A percentile compares a stretch with the other conserved stretches of the same genome.
phyloP scores from a whole-genome alignment of 2,888 invertebrate species.

The Polylopha cassiicola region DNA sequence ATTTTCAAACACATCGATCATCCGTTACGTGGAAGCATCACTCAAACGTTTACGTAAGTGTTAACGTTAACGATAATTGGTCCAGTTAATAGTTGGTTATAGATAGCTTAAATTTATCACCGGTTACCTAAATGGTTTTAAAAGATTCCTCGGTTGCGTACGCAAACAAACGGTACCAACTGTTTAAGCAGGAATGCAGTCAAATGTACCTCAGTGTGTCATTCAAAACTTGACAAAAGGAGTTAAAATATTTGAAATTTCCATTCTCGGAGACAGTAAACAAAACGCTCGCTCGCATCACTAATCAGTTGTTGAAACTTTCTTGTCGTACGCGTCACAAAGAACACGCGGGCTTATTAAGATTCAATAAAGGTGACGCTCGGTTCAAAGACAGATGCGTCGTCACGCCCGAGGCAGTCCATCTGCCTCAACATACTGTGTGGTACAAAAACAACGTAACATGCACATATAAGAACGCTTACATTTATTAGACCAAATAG shows the following conservation, averaged over 20 bases:
- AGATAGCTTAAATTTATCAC: slow-evolving; percentile 9
- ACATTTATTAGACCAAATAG: too few relatives aligned
- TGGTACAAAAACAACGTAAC: slow-evolving; percentile 13
- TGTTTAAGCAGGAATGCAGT: slow-evolving; percentile 19
- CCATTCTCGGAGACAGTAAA: slow-evolving; percentile 12
- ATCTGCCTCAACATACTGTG: slow-evolving; percentile 16
- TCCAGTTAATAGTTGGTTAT: slow-evolving; percentile 24
- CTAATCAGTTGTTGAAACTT: slow-evolving; percentile 19
- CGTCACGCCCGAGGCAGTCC: slow-evolving; percentile 26
- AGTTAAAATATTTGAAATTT: slow-evolving; percentile 14
- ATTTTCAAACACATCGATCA: slow-evolving; percentile 21
- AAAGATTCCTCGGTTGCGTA: too few relatives aligned
- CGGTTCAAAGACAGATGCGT: slow-evolving; percentile 37
- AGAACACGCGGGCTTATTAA: slow-evolving; percentile 28
- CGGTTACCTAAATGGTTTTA: too few relatives aligned
- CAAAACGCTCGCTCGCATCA: slow-evolving; percentile 18
- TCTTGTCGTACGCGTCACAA: slow-evolving; percentile 17
- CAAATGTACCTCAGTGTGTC: slow-evolving; percentile 10
- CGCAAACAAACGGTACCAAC: slow-evolving; percentile 13
- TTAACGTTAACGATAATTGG: slow-evolving; percentile 26
- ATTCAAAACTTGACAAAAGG: slow-evolving; percentile 9
- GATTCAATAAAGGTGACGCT: slow-evolving; percentile 34
- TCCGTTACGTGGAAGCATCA: slow-evolving; percentile 15
- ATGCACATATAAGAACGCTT: too few relatives aligned
- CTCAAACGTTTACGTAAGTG: slow-evolving; percentile 22